Percentiles rank a stretch among this genome's conserved stretches.
Evolutionary conservation across 2,113 vertebrate genomes (phyloP).

Genomic region (Mellivora capensis): DNA sequence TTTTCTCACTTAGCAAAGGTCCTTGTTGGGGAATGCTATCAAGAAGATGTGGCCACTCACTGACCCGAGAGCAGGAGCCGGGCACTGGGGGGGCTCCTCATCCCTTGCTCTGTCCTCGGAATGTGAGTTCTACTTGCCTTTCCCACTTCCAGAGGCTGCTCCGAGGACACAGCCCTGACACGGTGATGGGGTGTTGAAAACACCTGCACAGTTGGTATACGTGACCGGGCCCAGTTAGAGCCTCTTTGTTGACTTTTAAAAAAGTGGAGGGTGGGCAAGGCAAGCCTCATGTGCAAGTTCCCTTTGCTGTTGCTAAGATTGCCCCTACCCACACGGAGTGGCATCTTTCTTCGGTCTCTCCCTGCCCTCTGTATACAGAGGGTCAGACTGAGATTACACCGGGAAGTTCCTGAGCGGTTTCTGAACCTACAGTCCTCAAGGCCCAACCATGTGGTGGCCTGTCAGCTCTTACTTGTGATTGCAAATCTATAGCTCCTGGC

Average conservation of each 20-base stretch:
- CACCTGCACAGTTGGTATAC: rapidly evolving
- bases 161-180: neutral
- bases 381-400: neutral
- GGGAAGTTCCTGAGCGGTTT: neutral
- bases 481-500: neutral
- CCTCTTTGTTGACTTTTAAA: neutral
- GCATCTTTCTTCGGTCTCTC: neutral
- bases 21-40: neutral
- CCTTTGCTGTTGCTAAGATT: neutral
- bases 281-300: neutral
- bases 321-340: neutral
- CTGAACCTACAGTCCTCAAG: neutral
- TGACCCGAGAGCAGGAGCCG: neutral
- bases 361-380: neutral
- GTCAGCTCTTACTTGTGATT: neutral
- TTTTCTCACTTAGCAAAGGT: neutral
- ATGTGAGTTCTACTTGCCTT: neutral
- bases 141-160: neutral
- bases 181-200: neutral
- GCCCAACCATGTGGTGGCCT: neutral
- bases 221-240: neutral
- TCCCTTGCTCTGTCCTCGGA: neutral
- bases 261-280: neutral
- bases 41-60: neutral
- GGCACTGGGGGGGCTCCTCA: neutral